Evolutionary conservation across 2,113 vertebrate genomes (phyloP), one percentile per base, ranked within the genome.

Genomic region (Sardina pilchardus): DNA sequence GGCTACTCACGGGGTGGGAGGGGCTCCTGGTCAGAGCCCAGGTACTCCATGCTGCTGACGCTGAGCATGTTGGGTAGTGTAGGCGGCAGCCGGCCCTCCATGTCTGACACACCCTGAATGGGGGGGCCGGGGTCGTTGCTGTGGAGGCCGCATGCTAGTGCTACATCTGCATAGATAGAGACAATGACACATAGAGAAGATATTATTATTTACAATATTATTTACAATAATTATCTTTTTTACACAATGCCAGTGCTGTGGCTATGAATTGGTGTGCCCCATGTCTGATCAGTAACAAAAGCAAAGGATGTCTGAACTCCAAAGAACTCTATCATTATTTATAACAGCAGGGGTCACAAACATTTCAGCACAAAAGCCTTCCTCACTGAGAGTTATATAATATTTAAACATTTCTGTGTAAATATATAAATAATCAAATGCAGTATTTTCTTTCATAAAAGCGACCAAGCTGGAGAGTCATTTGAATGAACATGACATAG

Each of bases 11-110:
- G 93, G 91, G 90, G 86, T 63, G 92, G 89, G 39, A 92, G 89
- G 48, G 87, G 90, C 10, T 95, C 94, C 83, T 94, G 92, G 2
- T 95, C 94, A 14, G 94, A 94, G 86, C 95, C 94, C 36, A 95
- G 94, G 86, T 95, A 95, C 87, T 95, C 95, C 91, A 95, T 93
- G 48, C 94, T 95, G 92, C 93, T 95, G 88, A 95, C 93, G 43
- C 94, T 93, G 85, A 95, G 90, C 88, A 93, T 93, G 43, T 93
- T 85, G 85, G 85, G 91, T 30, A 95, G 88, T 81, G 92, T 36
- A 43, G 94, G 92, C 82, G 94, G 93, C 16, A 95, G 91, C 82
- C 93, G 91, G 85, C 94, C 90, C 0, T 91, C 87, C 2, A 91
- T 92, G 5, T 95, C 94, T 9, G 95, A 94, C 89, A 94, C 93